Evolutionary conservation across 2,113 vertebrate genomes (phyloP).

Genomic region (Pagrus major): DNA sequence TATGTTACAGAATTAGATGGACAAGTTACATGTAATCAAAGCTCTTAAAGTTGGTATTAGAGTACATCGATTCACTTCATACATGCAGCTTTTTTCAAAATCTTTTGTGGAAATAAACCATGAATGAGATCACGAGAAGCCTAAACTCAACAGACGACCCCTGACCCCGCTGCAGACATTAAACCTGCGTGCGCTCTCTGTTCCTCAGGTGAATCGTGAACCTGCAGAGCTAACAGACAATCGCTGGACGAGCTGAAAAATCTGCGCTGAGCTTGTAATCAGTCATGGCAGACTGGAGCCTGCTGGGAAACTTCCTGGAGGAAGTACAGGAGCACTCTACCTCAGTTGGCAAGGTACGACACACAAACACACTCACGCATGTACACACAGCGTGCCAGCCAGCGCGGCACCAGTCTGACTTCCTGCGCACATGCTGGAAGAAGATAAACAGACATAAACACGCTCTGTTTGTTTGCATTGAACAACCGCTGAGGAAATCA

Average conservation of each 20-base stretch:
- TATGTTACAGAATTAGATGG: too few relatives aligned
- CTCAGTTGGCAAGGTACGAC: conserved; percentile 89
- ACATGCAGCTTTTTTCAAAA: too few relatives aligned
- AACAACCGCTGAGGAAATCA: too few relatives aligned
- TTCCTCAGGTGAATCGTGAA: conserved; percentile 3
- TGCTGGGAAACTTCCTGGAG: conserved; percentile 96
- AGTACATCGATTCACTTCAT: neutral
- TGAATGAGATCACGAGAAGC: neutral
- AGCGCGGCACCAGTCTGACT: neutral
- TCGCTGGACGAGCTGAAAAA: neutral
- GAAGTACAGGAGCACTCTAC: conserved; percentile 98
- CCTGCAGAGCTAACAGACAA: neutral
- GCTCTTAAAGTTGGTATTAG: too few relatives aligned
- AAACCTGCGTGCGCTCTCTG: neutral
- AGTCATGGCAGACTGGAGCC: conserved; percentile 96
- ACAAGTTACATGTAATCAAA: too few relatives aligned
- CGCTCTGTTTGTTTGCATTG: too few relatives aligned
- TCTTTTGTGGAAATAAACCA: neutral
- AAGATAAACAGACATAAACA: conserved; percentile 7
- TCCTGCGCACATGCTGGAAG: neutral
- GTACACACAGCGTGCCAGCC: neutral
- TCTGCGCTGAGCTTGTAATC: conserved; percentile 55
- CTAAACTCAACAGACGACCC: neutral
- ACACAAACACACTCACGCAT: neutral
- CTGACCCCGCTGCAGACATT: neutral